A percentile compares a stretch with the other conserved stretches of the same genome.
These are phyloP conservation scores for Amblyopsis rosae DNA, from an alignment of 2,113 vertebrate species.

Conservation along the genomic window DNA sequence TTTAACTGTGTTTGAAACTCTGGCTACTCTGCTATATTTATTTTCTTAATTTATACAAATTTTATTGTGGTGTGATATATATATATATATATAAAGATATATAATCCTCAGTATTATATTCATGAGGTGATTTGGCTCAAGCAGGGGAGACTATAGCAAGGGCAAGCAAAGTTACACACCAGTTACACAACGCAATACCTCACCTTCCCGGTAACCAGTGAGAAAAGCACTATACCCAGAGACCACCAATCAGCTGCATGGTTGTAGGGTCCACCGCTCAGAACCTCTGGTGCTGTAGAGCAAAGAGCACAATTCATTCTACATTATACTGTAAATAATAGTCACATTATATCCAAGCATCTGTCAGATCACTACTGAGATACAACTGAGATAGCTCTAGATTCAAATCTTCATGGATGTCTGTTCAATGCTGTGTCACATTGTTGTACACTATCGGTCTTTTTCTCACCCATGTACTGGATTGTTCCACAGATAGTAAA, in stretches of 20 bases:
- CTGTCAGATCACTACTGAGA: background rate
- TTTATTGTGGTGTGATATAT: background rate
- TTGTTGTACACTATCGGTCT: too few relatives aligned
- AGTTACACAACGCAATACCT: conserved; percentile 40
- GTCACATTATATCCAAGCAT: background rate
- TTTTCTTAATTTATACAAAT: too few relatives aligned
- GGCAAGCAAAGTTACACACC: background rate
- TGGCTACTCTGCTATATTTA: too few relatives aligned
- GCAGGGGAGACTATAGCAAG: too few relatives aligned
- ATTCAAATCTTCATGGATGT: background rate
- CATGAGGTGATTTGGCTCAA: too few relatives aligned
- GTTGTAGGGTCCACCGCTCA: conserved; percentile 92
- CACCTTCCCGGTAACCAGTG: conserved; percentile 91
- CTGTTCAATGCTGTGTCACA: background rate
- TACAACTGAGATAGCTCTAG: background rate
- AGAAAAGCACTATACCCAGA: conserved; percentile 88
- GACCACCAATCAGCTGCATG: conserved; percentile 97
- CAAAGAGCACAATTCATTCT: conserved; percentile 13
- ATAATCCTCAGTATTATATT: background rate
- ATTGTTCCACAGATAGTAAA: conserved; percentile 95
- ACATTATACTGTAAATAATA: background rate
- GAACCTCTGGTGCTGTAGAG: conserved; percentile 88
- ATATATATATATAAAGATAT: background rate
- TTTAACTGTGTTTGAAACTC: too few relatives aligned
- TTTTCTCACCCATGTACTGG: conserved; percentile 92